A percentile compares a stretch with the other conserved stretches of the same genome.
phyloP scores from a whole-genome alignment of 2,888 invertebrate species.

The Pachycephus smyrnensis region DNA sequence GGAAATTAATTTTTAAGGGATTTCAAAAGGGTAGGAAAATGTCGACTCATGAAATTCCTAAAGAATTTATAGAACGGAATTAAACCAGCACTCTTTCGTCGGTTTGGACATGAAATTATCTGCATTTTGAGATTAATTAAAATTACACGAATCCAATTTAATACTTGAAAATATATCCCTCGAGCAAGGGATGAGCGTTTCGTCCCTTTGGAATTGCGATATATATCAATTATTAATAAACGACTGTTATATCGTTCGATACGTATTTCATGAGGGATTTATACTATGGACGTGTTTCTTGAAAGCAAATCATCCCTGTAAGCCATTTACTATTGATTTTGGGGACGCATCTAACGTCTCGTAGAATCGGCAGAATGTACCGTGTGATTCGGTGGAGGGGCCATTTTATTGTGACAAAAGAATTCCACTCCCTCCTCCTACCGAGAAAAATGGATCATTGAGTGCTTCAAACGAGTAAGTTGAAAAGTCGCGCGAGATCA shows the following conservation, averaged over 20 bases:
- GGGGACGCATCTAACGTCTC: not conserved
- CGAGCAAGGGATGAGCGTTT: not conserved
- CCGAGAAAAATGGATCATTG: not conserved
- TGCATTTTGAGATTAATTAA: not conserved
- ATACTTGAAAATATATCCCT: not conserved
- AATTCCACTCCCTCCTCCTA: not conserved
- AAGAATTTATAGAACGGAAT: not conserved
- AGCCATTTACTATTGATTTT: not conserved
- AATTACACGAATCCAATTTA: not conserved
- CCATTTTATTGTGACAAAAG: not conserved
- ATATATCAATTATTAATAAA: not conserved
- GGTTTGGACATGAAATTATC: not conserved
- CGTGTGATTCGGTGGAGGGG: not conserved
- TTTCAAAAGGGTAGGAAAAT: not conserved
- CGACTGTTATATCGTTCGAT: not conserved
- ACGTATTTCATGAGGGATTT: not conserved
- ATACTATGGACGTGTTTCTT: not conserved
- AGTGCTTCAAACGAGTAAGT: not conserved
- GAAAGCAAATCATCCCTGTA: not conserved
- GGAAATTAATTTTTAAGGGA: not conserved
- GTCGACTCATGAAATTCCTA: not conserved
- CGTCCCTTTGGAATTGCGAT: not conserved
- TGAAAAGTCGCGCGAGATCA: not conserved
- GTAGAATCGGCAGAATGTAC: not conserved
- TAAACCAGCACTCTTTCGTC: not conserved